Percentiles rank a stretch among this genome's conserved stretches.
Evolutionary conservation across 2,888 invertebrate species (phyloP).

Genomic region (Tanytarsus gracilentus): DNA sequence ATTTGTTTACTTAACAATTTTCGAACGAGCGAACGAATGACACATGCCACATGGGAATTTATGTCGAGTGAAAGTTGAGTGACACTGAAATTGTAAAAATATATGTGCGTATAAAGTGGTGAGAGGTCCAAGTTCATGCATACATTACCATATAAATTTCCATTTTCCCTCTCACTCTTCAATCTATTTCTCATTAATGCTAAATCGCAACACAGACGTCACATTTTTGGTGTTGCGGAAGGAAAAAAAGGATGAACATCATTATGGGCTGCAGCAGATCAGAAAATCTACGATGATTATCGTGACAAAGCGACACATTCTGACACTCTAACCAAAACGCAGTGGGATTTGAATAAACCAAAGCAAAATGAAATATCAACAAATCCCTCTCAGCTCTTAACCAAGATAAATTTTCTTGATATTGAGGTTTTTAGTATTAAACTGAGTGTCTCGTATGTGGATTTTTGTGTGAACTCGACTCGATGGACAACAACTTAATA

Average conservation of each 20-base stretch:
- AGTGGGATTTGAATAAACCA: not conserved
- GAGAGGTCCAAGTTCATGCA: slow-evolving; percentile 14
- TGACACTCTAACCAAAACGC: not conserved
- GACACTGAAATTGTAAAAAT: not conserved
- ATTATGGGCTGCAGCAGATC: not conserved
- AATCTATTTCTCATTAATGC: not conserved
- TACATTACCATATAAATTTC: slow-evolving; percentile 8
- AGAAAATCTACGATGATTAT: not conserved
- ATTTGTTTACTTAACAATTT: slow-evolving; percentile 7
- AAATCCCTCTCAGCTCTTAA: not conserved
- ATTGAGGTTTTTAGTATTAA: not conserved
- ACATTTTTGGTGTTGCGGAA: not conserved
- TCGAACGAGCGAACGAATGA: not conserved
- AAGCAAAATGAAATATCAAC: not conserved
- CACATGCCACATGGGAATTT: not conserved
- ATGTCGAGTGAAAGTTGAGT: not conserved
- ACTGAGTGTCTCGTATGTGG: not conserved
- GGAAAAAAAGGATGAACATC: not conserved
- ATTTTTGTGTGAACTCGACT: not conserved
- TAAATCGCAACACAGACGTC: not conserved
- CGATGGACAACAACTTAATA: no score
- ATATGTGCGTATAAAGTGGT: not conserved
- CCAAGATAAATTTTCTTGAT: not conserved
- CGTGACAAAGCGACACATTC: not conserved
- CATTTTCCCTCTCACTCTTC: not conserved